Base-by-base conservation (phyloP, 2,113 vertebrate genomes). In the Scortum barcoo region DNA sequence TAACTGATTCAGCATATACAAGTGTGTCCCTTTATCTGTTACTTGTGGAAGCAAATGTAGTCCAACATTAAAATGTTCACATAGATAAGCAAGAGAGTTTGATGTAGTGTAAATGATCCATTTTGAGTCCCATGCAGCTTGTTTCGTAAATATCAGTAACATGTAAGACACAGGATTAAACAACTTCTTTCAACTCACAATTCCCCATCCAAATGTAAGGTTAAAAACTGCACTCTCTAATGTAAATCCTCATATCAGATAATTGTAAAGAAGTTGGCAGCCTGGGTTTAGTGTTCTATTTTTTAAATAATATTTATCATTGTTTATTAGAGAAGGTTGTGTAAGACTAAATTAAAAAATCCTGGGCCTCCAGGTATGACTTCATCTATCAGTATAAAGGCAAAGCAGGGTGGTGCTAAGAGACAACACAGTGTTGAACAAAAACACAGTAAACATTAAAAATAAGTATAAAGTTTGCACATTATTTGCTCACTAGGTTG, bases 31-130 rank as follows among this genome's bases (percentile, higher is more conserved):
- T 84, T 26, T 78, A 61, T 76, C 4, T 73, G 84, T 85, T 66
- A 65, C 58, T 11, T 13, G 78, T 84, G 48, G 66, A 68, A 78
- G 14, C 63, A 88, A 76, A 69, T 26, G 51, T 80, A 66, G 74
- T 65, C 67, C 76, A 71, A 77, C 66, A 66, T 84, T 26, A 61
- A 70, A 63, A 60, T 44, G 33, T 69, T 81, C 46, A 48, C 50
- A 63, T 76, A 46, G 24, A 6, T 28, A 54, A 73, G 38, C 36
- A 48, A 28, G 65, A 54, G 9, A 63, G 48, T 77, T 63, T 54
- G 38, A 76, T 40, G 54, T 22, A 48, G 40, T 73, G 44, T 82
- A 72, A 74, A 72, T 74, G 70, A 36, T 66, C 56, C 51, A 24
- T 81, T 66, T 33, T 56, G n/a, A 60, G 65, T 72, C 30, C 63